Percentiles rank a stretch among this genome's conserved stretches.
Evolutionary conservation across 2,888 invertebrate genomes (phyloP).

Genomic region (Lasioglossum calceatum): DNA sequence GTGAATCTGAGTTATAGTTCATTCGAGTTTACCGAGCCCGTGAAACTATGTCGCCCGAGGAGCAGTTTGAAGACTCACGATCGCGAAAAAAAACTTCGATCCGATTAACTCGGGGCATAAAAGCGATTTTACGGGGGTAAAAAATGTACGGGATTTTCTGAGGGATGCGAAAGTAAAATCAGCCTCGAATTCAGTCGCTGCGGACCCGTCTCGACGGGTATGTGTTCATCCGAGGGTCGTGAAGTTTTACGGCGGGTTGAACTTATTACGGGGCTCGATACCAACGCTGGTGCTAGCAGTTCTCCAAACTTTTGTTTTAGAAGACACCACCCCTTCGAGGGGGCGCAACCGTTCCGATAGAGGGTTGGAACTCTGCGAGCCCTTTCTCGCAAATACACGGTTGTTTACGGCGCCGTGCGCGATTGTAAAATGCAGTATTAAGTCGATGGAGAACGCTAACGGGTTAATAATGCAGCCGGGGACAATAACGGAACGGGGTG

Average conservation of each 20-base stretch:
- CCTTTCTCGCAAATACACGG: background rate
- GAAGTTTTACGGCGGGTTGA: conserved; percentile 33
- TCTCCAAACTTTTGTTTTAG: conserved; percentile 29
- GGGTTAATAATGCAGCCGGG: conserved; percentile 1
- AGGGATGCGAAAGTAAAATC: background rate
- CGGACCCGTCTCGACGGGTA: background rate
- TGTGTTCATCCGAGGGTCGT: conserved; percentile 22
- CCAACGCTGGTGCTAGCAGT: conserved; percentile 9
- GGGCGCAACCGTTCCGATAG: background rate
- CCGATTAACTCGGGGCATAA: background rate
- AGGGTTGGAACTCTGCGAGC: background rate
- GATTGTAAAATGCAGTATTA: conserved; percentile 36
- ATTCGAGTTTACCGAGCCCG: background rate
- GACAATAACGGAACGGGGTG: background rate
- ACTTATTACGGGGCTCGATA: conserved; percentile 25
- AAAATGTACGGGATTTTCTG: background rate
- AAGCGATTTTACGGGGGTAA: background rate
- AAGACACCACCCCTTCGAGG: conserved; percentile 17
- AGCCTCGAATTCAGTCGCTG: conserved; percentile 7
- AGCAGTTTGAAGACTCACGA: no score
- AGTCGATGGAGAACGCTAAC: background rate
- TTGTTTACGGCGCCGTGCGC: conserved; percentile 1
- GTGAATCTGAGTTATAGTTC: background rate
- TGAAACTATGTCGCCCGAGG: no score
- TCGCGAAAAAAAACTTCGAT: background rate